Base-by-base conservation (phyloP, 2,888 invertebrate species). In the Eustalomyia histrio region DNA sequence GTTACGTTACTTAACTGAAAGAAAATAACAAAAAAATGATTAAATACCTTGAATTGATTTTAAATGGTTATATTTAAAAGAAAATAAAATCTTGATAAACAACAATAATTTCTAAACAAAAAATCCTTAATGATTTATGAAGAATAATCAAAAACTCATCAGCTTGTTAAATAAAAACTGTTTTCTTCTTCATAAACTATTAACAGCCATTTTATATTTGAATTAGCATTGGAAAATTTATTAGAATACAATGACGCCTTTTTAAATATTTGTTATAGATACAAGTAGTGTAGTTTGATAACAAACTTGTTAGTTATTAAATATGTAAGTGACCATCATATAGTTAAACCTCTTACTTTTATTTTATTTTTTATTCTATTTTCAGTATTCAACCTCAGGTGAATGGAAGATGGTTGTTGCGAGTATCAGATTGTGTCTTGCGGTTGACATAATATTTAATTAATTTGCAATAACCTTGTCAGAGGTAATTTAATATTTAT, bases 71-170 rank as follows among this genome's bases (percentile, higher is more conserved):
- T n/a, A 64, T 57, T 64, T 57, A 64, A 43, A 18, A 17, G 39
- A 10, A 21, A 50, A n/a, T 12, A 52, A 10, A 39, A 39, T 39
- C 39, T 9, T 35, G 35, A 35, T 35, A 35, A n/a, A 4, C 21
- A 35, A 10, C 35, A 35, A 35, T 9, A 35, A 5, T 29, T 35
- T 33, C 35, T 18, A 53, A 61, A 64, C 47, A 47, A 58, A 17
- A 71, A 76, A 52, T 39, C 14, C 10, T 39, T 39, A 57, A 69
- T 63, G 63, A 39, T 39, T 39, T 10, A 33, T 35, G 29, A 61
- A 64, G 53, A 55, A 63, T 63, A 73, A 74, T 74, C 69, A 75
- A 79, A 79, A 79, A 74, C 71, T 61, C 79, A 67, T 75, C 71
- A 75, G 33, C 75, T 80, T 53, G 74, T 75, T 75, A 67, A 29